Conservation (phyloP, 2,113 vertebrate species). For the Percina caprodes region DNA sequence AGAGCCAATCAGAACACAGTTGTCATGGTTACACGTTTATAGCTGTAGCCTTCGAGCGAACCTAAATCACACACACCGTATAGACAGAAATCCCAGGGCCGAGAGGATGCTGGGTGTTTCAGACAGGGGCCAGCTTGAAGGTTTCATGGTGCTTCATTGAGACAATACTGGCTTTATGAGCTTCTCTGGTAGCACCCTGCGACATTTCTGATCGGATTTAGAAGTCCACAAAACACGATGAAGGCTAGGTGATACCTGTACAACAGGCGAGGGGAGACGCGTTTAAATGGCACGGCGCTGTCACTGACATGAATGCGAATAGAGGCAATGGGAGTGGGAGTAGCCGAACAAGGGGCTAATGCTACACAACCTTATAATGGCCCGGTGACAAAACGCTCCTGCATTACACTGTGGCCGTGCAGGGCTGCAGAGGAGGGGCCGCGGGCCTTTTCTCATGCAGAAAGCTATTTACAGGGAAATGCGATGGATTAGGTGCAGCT, state of each 20-base stretch:
- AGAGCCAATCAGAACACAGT: conserved; percentile 89
- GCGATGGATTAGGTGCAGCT: conserved; percentile 83
- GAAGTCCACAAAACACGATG: background rate
- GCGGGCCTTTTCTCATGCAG: conserved; percentile 83
- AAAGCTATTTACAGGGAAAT: conserved; percentile 86
- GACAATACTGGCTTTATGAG: background rate
- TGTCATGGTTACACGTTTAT: conserved; percentile 92
- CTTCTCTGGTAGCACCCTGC: background rate
- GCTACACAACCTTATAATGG: conserved; percentile 59
- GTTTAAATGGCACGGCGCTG: background rate
- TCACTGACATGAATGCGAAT: conserved; percentile 49
- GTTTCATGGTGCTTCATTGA: conserved; percentile 31
- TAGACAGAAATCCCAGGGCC: conserved; percentile 42
- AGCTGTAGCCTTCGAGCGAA: conserved; percentile 92
- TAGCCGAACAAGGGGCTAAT: conserved; percentile 53
- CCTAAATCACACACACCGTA: conserved; percentile 76
- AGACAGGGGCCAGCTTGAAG: background rate
- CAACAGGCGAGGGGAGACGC: background rate
- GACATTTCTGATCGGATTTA: background rate
- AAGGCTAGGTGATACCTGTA: conserved; percentile 40
- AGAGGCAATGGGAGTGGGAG: conserved; percentile 47
- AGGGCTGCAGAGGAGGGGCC: conserved; percentile 18
- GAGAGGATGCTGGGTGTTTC: conserved; percentile 4
- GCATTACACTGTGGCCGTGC: conserved; percentile 41
- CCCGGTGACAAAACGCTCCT: conserved; percentile 55